These are phyloP conservation scores for Dinomys branickii DNA, from an alignment of 2,113 vertebrate genomes.

Conservation along the genomic window DNA sequence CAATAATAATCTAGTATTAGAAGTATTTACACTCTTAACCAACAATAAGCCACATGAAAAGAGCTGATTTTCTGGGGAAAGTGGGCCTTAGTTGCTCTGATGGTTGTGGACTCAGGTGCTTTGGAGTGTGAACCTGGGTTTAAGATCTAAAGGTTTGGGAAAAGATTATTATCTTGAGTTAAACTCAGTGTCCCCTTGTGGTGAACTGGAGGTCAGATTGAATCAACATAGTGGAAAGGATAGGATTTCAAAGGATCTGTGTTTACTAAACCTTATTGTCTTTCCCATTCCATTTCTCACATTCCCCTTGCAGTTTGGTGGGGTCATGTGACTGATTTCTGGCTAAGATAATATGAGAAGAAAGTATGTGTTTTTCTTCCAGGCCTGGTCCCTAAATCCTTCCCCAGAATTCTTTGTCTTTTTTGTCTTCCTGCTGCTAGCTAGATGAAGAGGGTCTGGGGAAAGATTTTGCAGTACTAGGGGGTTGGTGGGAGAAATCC, in stretches of 20 bases:
- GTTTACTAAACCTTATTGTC: constrained; percentile 23
- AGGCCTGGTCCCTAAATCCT: background rate
- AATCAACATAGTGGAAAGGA: constrained; percentile 3
- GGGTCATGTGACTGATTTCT: background rate
- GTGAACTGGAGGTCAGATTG: constrained; percentile 5
- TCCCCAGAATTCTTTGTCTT: background rate
- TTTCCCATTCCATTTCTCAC: background rate
- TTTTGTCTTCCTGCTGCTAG: background rate
- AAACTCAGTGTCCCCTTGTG: background rate
- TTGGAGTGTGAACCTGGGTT: background rate
- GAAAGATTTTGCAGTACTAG: background rate
- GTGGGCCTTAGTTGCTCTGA: background rate
- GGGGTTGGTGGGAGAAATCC: background rate
- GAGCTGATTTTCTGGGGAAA: background rate
- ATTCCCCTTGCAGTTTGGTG: background rate
- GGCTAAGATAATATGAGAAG: background rate
- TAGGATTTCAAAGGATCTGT: constrained; percentile 36
- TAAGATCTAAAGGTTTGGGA: background rate
- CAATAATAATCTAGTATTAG: background rate
- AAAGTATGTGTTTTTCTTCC: background rate
- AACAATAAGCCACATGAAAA: background rate
- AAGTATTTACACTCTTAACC: background rate
- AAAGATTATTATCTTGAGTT: background rate
- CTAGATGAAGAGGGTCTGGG: background rate
- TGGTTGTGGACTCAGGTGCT: background rate